These are phyloP conservation scores for Arrhamphus sclerolepis DNA, from an alignment of 2,797 vertebrate genomes.

Conservation along the genomic window DNA sequence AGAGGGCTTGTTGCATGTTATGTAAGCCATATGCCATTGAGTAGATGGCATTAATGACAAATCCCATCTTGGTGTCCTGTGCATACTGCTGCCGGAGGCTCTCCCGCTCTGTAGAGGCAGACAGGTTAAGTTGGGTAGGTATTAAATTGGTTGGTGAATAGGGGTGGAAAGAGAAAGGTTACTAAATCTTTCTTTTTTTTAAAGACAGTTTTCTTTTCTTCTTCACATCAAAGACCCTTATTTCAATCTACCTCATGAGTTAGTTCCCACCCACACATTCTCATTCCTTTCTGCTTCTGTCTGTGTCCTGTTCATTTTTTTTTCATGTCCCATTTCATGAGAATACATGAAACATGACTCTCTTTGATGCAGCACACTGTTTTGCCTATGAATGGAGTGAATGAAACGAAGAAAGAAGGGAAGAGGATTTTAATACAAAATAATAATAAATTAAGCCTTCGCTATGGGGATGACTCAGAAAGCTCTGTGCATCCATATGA, in stretches of 20 bases:
- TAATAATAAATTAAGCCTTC: slow-evolving; percentile 37
- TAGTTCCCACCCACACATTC: slow-evolving; percentile 42
- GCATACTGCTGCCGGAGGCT: slow-evolving; percentile 92
- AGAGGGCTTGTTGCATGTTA: slow-evolving; percentile 92
- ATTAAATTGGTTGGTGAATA: background rate
- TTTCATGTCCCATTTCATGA: slow-evolving; percentile 67
- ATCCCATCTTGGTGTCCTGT: slow-evolving; percentile 99
- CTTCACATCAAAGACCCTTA: slow-evolving; percentile 59
- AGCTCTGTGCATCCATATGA: slow-evolving; percentile 24
- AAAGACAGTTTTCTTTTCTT: slow-evolving; percentile 27
- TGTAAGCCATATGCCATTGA: slow-evolving; percentile 97
- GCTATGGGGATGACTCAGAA: slow-evolving; percentile 34
- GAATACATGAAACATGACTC: slow-evolving; percentile 62
- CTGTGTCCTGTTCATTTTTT: slow-evolving; percentile 61
- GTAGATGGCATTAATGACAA: slow-evolving; percentile 98
- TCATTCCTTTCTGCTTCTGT: slow-evolving; percentile 41
- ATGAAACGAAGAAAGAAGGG: slow-evolving; percentile 38
- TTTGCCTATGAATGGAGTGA: slow-evolving; percentile 67
- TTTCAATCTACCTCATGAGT: slow-evolving; percentile 43
- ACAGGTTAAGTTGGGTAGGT: background rate
- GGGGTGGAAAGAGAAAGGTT: slow-evolving; percentile 17
- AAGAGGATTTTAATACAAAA: slow-evolving; percentile 13
- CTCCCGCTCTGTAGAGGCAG: slow-evolving; percentile 72
- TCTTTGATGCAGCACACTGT: slow-evolving; percentile 67
- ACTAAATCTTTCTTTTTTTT: slow-evolving; percentile 18